phyloP scores from a whole-genome alignment of 2,113 vertebrate genomes.

The Ochotona princeps region DNA sequence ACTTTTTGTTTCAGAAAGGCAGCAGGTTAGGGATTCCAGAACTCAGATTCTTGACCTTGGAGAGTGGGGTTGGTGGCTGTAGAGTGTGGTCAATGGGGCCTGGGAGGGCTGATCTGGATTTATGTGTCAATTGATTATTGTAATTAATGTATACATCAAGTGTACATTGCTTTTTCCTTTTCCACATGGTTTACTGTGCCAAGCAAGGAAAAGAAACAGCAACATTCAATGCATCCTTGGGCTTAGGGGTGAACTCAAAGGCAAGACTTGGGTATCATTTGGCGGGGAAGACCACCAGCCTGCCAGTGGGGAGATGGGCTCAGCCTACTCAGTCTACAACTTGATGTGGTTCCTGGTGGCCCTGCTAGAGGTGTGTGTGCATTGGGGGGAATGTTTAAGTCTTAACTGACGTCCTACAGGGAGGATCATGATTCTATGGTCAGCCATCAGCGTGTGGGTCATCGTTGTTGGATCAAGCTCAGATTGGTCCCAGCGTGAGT shows the following conservation, averaged over 20 bases:
- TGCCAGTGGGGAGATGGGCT: neutral
- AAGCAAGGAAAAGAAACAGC: neutral
- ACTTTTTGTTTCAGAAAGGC: neutral
- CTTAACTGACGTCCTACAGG: neutral
- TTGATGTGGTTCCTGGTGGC: neutral
- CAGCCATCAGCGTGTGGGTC: neutral
- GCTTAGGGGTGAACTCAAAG: neutral
- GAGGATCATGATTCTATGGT: neutral
- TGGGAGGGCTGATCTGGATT: neutral
- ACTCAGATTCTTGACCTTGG: neutral
- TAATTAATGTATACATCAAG: neutral
- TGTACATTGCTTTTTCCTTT: neutral
- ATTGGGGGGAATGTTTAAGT: neutral
- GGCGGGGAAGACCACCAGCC: neutral
- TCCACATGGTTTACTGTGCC: neutral
- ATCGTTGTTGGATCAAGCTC: neutral
- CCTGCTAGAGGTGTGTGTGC: neutral
- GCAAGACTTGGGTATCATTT: neutral
- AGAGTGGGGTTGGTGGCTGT: accelerated
- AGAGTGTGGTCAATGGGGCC: neutral
- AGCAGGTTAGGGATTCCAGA: conserved; percentile 26
- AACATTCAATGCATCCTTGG: neutral
- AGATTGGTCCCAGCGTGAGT: neutral
- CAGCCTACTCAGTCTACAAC: neutral
- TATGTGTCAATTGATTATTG: neutral